A percentile compares a stretch with the other conserved stretches of the same genome.
Conservation (phyloP, 1,140 invertebrate species). For the Choristoneura fumiferana region DNA sequence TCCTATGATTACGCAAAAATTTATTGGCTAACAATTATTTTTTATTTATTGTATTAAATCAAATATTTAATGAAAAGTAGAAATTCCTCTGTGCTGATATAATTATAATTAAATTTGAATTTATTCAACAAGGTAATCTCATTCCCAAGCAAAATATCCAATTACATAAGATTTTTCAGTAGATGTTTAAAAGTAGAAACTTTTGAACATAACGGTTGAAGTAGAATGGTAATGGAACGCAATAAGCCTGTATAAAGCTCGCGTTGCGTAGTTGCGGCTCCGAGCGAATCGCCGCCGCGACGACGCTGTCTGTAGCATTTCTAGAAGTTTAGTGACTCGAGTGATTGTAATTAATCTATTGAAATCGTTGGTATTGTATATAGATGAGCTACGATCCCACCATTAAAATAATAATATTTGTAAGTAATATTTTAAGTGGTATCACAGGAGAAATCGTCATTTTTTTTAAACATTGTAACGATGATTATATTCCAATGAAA, state of each 20-base stretch:
- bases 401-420: constrained; percentile 74
- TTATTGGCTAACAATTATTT: constrained; percentile 38
- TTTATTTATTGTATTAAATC: constrained; percentile 21
- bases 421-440: constrained; percentile 74
- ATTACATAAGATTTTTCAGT: constrained; percentile 41
- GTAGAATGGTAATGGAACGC: constrained; percentile 66
- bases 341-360: constrained; percentile 72
- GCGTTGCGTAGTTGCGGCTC: constrained; percentile 47
- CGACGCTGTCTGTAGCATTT: constrained; percentile 39
- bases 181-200: constrained; percentile 60
- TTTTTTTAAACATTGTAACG: constrained; percentile 60
- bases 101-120: constrained; percentile 22
- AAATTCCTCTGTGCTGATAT: neutral
- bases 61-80: constrained; percentile 18
- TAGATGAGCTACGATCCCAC: constrained; percentile 76
- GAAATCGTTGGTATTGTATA: constrained; percentile 75
- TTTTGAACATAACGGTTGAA: constrained; percentile 59
- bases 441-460: constrained; percentile 61
- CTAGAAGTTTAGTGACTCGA: constrained; percentile 65
- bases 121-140: constrained; percentile 31
- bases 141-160: constrained; percentile 39
- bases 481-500: constrained; percentile 66
- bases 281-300: constrained; percentile 23
- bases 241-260: constrained; percentile 61
- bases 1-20: constrained; percentile 28